Conservation (phyloP, 2,797 vertebrate genomes). For the Enteromius argenteus region DNA sequence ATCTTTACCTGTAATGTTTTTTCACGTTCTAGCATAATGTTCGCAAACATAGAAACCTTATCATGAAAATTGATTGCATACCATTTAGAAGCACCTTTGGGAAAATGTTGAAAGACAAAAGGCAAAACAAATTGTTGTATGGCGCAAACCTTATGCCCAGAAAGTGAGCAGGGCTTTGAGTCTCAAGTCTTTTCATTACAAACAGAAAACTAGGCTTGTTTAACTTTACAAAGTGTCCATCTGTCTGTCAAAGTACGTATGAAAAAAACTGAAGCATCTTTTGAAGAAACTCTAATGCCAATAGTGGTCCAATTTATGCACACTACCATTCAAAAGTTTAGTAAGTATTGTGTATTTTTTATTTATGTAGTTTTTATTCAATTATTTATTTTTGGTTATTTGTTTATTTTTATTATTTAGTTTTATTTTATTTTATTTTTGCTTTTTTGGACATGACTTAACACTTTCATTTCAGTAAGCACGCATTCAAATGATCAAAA, state of each 20-base stretch:
- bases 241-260: not conserved
- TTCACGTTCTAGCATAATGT: not conserved
- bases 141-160: not conserved
- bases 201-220: not conserved
- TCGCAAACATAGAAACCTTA: not conserved
- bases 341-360: not conserved
- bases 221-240: not conserved
- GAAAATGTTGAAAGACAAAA: not conserved
- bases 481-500: not conserved
- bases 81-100: not conserved
- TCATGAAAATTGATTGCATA: not conserved
- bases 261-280: not conserved
- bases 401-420: too few relatives aligned
- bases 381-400: too few relatives aligned
- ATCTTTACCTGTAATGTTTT: not conserved
- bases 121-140: not conserved
- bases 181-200: not conserved
- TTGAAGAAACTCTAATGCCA: not conserved
- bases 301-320: not conserved
- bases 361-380: too few relatives aligned
- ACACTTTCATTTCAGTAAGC: not conserved
- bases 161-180: not conserved
- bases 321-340: not conserved
- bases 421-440: not conserved
- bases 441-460: not conserved